Conservation (phyloP, 2,797 vertebrate species). For the Propithecus deckenii region DNA sequence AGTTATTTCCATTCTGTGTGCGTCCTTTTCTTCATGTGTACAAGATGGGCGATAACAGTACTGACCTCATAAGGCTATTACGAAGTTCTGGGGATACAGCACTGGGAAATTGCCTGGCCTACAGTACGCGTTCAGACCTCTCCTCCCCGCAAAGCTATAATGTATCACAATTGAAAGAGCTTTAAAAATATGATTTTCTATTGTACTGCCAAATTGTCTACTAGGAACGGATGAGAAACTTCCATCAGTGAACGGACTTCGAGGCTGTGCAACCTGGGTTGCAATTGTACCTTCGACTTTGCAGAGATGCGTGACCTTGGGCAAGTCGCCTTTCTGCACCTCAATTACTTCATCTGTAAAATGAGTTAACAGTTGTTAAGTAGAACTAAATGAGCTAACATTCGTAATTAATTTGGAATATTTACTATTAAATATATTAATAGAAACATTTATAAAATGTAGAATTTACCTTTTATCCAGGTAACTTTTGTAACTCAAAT, state of each 20-base stretch:
- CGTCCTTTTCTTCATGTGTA: neutral
- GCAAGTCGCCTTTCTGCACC: neutral
- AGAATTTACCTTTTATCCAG: neutral
- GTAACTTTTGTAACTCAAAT: neutral
- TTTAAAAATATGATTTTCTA: neutral
- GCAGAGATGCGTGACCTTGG: neutral
- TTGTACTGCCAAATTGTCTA: neutral
- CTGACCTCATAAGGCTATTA: neutral
- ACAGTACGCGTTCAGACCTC: neutral
- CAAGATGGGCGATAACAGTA: neutral
- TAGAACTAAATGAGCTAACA: neutral
- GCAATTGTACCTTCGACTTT: neutral
- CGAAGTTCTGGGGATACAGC: neutral
- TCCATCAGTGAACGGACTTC: neutral
- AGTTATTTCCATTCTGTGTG: neutral
- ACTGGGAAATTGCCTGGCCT: neutral
- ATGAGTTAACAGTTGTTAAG: neutral
- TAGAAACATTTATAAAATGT: neutral
- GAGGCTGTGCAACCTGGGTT: neutral
- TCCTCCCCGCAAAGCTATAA: neutral
- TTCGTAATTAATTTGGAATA: neutral
- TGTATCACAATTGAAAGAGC: neutral
- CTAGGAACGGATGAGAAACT: neutral
- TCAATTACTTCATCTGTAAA: neutral
- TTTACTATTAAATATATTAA: neutral